Base-by-base conservation (phyloP, 2,888 invertebrate species). In the Epirrhoe tristata region DNA sequence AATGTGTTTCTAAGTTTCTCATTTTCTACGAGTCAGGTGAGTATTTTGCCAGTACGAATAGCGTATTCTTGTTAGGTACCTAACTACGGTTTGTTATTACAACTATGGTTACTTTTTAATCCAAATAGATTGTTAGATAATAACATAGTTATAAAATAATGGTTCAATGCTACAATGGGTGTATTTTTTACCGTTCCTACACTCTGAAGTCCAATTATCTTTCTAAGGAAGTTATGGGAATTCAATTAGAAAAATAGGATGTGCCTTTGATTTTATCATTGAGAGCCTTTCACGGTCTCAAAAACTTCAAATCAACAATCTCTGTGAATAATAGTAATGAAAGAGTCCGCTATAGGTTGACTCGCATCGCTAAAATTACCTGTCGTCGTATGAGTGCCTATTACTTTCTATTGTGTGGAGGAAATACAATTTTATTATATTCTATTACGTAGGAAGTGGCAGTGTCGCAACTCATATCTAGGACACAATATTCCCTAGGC, bases 51-150 rank as follows among this genome's bases (percentile, higher is more conserved):
- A 39, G 62, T 56, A 59, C 34, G 17, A 39, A 48, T 48, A 69
- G 54, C 56, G 57, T 54, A 64, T 63, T 65, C 56, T 66, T 69
- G 67, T 70, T 74, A 69, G 67, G 70, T 72, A 71, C 71, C 24
- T n/a, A n/a, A 24, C 58, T 58, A 32, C 31, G 16, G 32, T 52
- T 57, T 52, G 63, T 63, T 53, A 3, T 24, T 24, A 24, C 24
- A 24, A 24, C 24, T 24, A 24, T 3, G 24, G 24, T 24, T 24
- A 24, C 24, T 1, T 24, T 24, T 58, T 58, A 57, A 52, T 34
- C 12, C 6, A 31, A 12, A n/a, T 36, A 48, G 24, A 12, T 56
- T 39, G 39, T 36, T 16, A 1, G 14, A 50, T 10, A 7, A 14
- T 3, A n/a, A 50, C n/a, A 48, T 34, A 14, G 16, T 48, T 6